Base-by-base conservation (phyloP, 2,113 vertebrate genomes). In the Calyptomena viridis region DNA sequence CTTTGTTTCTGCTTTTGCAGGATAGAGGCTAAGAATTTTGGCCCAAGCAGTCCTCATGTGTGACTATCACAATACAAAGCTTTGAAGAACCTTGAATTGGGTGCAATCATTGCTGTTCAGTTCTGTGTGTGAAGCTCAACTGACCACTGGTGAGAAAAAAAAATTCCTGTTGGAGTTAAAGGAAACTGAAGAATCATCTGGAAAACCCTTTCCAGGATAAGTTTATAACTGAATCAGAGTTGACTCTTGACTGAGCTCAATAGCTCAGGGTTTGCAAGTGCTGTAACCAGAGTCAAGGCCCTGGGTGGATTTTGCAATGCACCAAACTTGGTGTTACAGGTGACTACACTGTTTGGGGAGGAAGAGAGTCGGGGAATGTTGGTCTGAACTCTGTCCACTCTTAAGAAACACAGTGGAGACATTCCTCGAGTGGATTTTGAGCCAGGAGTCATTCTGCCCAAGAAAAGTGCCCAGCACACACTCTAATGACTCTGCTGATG, bases 281-380 rank as follows among this genome's bases (percentile, higher is more conserved):
- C 78, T 60, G n/a, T 74, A 62, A 55, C 37, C 74, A 79, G 63
- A 86, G 35, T 8, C 79, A 30, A 47, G 50, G 46, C 40, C 47
- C 69, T 56, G 73, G 42, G 47, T 84, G 52, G 56, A 81, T 96
- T 94, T 96, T 94, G 94, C 86, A 96, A 75, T 20, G 40, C 31
- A 35, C 44, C 74, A n/a, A 71, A 33, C 64, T 67, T 50, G 39
- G 55, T 1, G 0, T 79, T 84, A 24, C 56, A 87, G 89, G 60
- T 96, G 93, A 78, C 52, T 78, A 5, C 44, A 2, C 39, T 20
- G 40, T 93, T 78, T 88, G 68, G 59, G 60, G 72, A 86, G 68
- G 59, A 62, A 63, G 46, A 33, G 22, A 63, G 52, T 50, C 8
- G 0, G 74, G 33, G 33, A 95, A 93, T 39, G 63, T 88, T 88